These are phyloP conservation scores for Cavia porcellus DNA, from an alignment of 2,113 vertebrate species.

Conservation along the genomic window DNA sequence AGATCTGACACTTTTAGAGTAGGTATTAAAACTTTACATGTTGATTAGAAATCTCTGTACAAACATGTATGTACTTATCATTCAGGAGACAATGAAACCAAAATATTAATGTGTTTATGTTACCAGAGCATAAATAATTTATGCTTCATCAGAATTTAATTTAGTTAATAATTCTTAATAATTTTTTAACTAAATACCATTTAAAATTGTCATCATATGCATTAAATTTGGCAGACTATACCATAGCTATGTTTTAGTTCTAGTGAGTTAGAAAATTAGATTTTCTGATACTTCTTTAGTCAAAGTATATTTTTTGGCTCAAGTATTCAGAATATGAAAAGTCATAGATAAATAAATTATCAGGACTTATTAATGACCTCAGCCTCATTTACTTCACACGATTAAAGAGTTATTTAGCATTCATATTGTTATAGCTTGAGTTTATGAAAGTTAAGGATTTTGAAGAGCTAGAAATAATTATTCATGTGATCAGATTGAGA, in stretches of 20 bases:
- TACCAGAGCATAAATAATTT: neutral
- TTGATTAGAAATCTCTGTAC: constrained; percentile 45
- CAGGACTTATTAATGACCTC: neutral
- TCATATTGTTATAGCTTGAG: constrained; percentile 1
- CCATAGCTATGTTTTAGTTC: constrained; percentile 24
- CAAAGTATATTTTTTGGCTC: neutral
- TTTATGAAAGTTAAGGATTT: constrained; percentile 59
- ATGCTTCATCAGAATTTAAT: neutral
- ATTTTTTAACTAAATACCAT: constrained; percentile 47
- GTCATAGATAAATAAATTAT: neutral
- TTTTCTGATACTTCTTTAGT: constrained; percentile 24
- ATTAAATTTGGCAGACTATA: constrained; percentile 30
- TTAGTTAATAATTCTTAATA: constrained; percentile 58
- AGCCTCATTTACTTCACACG: neutral
- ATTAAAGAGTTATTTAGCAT: constrained; percentile 35
- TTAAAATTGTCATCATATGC: constrained; percentile 8
- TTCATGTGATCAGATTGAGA: constrained; percentile 28
- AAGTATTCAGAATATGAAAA: constrained; percentile 37
- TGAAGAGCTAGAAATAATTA: constrained; percentile 24
- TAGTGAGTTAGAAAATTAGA: constrained; percentile 19
- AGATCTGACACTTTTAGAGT: constrained; percentile 1
- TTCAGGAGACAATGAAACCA: constrained; percentile 27
- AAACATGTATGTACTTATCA: neutral
- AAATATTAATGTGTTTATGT: neutral
- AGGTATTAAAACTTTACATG: constrained; percentile 15